phyloP scores from a whole-genome alignment of 2,797 vertebrate species.

The Diglossa cyanea region DNA sequence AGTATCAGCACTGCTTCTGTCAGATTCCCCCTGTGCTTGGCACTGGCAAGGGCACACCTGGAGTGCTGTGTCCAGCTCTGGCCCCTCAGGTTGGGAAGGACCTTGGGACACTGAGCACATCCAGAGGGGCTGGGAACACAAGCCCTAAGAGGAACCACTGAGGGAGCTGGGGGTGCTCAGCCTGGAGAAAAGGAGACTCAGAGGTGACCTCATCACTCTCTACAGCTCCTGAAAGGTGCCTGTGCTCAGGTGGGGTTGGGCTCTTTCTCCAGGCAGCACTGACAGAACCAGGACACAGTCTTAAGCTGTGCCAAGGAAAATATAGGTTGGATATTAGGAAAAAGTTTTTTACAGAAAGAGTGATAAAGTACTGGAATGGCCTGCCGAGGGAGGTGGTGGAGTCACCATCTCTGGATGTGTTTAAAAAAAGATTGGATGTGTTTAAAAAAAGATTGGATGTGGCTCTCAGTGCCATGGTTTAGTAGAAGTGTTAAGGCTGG shows the following conservation, averaged over 20 bases:
- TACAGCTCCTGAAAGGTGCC: rapidly evolving
- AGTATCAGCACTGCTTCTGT: not conserved
- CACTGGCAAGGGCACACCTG: not conserved
- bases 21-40: not conserved
- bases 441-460: too few relatives aligned
- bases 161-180: not conserved
- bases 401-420: not conserved
- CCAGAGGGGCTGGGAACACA: not conserved
- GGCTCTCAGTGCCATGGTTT: not conserved
- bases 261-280: not conserved
- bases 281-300: not conserved
- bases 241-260: not conserved
- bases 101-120: rapidly evolving
- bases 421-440: not conserved
- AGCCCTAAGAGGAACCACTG: rapidly evolving
- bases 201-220: rapidly evolving
- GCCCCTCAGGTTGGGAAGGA: not conserved
- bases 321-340: not conserved
- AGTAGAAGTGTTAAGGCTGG: not conserved
- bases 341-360: not conserved
- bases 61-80: not conserved
- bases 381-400: not conserved
- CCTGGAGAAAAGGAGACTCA: not conserved
- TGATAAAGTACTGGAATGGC: not conserved
- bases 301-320: not conserved